Evolutionary conservation across 2,888 invertebrate genomes (phyloP), one percentile per base, ranked within the genome.

Genomic region (Calephelis perditalis): DNA sequence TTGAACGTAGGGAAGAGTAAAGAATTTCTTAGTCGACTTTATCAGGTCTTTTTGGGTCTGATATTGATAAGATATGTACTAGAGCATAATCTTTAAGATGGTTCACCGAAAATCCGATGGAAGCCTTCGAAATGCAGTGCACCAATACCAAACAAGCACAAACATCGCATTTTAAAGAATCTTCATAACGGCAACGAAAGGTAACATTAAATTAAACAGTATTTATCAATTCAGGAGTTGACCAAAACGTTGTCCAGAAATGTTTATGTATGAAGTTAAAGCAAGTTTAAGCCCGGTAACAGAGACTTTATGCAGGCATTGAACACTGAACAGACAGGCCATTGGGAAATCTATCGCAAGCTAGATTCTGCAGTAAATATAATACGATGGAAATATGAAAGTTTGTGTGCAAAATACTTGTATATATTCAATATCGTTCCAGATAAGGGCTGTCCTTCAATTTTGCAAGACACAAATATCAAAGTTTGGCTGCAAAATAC

Each of bases 271-370:
- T 64, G 64, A 62, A 64, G 61, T 61, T 64, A 57, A 57, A 60
- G 57, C 46, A 60, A 57, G 57, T 56, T 56, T 9, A 56, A 64
- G 37, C 59, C 60, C 52, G 61, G 12, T 58, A 58, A 62, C 55
- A 9, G 54, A 54, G 57, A 63, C 60, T 63, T 63, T 62, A 63
- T 47, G 57, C 49, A 55, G 58, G 58, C 64, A 61, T 61, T 65
- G 62, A 61, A 57, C 59, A 57, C 55, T 60, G 57, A 60, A 62
- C 60, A 52, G 36, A n/a, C 11, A 45, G 45, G 52, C 65, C 59
- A 44, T n/a, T 60, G 67, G 67, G 67, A 67, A 67, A 65, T 67
- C 65, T 67, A 58, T 54, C 58, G 59, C 56, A 49, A 63, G 55
- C 47, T 67, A 59, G 62, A 58, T 57, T 56, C 47, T 57, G 58